Evolutionary conservation across 2,113 vertebrate species (phyloP), one percentile per base, ranked within the genome.

Genomic region (Nesogale talazaci): DNA sequence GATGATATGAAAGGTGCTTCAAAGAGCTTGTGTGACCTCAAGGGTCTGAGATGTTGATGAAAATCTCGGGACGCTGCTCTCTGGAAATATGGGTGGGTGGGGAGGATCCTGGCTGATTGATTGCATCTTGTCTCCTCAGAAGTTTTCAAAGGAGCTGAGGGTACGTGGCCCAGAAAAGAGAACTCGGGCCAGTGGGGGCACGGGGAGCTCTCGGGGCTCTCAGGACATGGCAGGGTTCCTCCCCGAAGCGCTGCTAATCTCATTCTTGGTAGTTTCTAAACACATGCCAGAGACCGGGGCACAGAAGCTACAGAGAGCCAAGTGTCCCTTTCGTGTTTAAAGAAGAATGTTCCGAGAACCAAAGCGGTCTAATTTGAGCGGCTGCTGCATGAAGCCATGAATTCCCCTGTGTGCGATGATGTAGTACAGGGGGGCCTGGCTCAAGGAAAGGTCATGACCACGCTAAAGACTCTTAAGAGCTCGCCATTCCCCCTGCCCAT

Each of bases 211-310:
- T 79, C 79, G 92, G 16, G 72, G 52, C 80, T 65, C 11, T n/a
- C 22, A 20, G 89, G 77, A 91, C 80, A 80, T 86, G 31, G 52
- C 70, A 94, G 20, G 56, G 23, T 88, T 93, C 76, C 85, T 1
- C n/a, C 52, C 67, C 70, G 29, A 82, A 75, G 40, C 90, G 14
- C 52, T 88, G 12, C 31, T 85, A 72, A 23, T 90, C 65, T 92
- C 25, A 14, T 56, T 92, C 14, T 95, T 57, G 90, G 23, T 83
- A 83, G 46, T 92, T 94, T 93, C 69, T 82, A 46, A 92, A 90
- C 52, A 92, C 22, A 56, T 90, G 69, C 15, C 38, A 83, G 40
- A 56, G 61, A 69, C 38, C 72, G 23, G 3, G n/a, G 46, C 19
- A 19, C 36, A 4, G 61, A 85, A 74, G 57, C 88, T 82, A 81